These are phyloP conservation scores for Oscheius sp. DNA, from an alignment of 2,888 invertebrate species.

Conservation along the genomic window DNA sequence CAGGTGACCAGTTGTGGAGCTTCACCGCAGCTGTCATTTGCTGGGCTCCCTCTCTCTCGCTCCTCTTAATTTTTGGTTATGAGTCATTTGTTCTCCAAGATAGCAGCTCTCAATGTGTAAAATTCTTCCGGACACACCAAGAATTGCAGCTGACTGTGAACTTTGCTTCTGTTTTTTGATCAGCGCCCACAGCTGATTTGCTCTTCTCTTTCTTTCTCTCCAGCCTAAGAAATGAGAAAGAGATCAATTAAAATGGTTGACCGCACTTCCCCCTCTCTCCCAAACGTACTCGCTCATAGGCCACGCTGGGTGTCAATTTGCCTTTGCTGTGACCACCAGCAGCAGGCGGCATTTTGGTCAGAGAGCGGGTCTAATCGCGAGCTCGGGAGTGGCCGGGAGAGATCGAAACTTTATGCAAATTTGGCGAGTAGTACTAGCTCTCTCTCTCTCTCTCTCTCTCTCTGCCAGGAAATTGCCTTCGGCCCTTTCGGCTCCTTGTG, in stretches of 20 bases:
- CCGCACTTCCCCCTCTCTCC: not conserved
- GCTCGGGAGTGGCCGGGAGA: not conserved
- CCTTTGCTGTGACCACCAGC: slow-evolving; percentile 11
- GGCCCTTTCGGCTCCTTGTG: not conserved
- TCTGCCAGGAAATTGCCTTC: slow-evolving; percentile 1
- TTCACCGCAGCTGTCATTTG: slow-evolving; percentile 3
- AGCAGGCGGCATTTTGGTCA: not conserved
- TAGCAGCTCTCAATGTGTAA: slow-evolving; percentile 10
- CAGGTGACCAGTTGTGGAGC: slow-evolving; percentile 21
- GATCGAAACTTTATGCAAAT: slow-evolving; percentile 16
- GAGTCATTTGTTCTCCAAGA: slow-evolving; percentile 1
- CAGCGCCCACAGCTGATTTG: not conserved
- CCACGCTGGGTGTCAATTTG: slow-evolving; percentile 16
- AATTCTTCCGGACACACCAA: not conserved
- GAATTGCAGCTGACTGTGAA: not conserved
- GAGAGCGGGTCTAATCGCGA: too few relatives aligned
- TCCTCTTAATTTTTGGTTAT: not conserved
- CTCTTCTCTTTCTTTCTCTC: not conserved
- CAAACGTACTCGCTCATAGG: too few relatives aligned
- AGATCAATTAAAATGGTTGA: too few relatives aligned
- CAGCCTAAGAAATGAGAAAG: too few relatives aligned
- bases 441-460: too few relatives aligned
- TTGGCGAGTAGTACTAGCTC: slow-evolving; percentile 9
- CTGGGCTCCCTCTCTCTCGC: not conserved
- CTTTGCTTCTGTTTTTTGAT: not conserved